Evolutionary conservation across 2,888 invertebrate species (phyloP).

Genomic region (Dryadula phaetusa): DNA sequence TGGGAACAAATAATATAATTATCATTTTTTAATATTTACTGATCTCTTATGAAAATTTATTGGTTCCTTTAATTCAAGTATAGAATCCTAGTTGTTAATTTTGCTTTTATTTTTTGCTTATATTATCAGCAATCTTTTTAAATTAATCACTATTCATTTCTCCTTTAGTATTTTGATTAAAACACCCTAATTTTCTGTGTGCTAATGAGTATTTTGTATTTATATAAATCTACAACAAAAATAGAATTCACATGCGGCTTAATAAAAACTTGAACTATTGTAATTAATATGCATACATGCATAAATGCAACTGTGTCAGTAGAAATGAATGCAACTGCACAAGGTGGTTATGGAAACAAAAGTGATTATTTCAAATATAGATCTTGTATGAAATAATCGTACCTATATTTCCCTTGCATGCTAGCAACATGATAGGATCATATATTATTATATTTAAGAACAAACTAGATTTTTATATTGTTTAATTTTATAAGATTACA

Average conservation of each 20-base stretch:
- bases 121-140: not conserved
- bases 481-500: not conserved
- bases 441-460: not conserved
- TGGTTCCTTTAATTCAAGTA: not conserved
- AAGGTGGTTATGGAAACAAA: not conserved
- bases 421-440: not conserved
- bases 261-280: too few species aligned
- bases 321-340: not conserved
- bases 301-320: too few species aligned
- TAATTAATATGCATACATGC: too few species aligned
- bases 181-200: not conserved
- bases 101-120: not conserved
- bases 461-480: not conserved
- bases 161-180: not conserved
- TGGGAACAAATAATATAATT: not conserved
- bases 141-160: not conserved
- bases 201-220: not conserved
- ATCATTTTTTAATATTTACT: not conserved
- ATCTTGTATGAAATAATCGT: not conserved
- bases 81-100: not conserved
- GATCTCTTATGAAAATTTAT: not conserved
- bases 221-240: too few species aligned
- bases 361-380: not conserved
- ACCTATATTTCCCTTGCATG: not conserved
- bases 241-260: too few species aligned